These are phyloP conservation scores for Tachysurus fulvidraco DNA, from an alignment of 2,113 vertebrate genomes.

Conservation along the genomic window DNA sequence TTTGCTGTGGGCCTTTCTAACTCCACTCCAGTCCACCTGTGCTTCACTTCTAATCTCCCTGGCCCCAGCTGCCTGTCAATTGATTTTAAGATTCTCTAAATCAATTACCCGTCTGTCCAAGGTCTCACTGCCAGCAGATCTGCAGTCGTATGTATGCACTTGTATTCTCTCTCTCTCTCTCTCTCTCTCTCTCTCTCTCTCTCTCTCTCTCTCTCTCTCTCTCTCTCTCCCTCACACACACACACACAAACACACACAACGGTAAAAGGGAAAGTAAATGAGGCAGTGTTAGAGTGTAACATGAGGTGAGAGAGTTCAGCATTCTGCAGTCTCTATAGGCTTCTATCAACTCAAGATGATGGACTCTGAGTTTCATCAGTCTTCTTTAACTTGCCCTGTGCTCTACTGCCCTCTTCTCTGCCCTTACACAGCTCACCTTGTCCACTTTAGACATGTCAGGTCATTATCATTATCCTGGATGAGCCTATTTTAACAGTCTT, in stretches of 20 bases:
- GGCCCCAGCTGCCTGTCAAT: slow-evolving; percentile 78
- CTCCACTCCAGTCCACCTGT: slow-evolving; percentile 67
- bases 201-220: not conserved
- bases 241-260: slow-evolving; percentile 53
- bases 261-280: slow-evolving; percentile 47
- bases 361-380: slow-evolving; percentile 42
- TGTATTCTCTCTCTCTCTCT: not conserved
- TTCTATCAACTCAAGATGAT: slow-evolving; percentile 45
- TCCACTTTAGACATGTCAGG: slow-evolving; percentile 43
- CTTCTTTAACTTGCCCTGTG: slow-evolving; percentile 23
- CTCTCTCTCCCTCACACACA: slow-evolving; percentile 1
- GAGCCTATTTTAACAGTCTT: slow-evolving; percentile 8
- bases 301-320: slow-evolving; percentile 1
- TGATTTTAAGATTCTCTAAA: slow-evolving; percentile 82
- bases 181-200: slow-evolving; percentile 16
- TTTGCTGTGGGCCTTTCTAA: slow-evolving; percentile 73
- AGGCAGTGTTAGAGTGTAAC: slow-evolving; percentile 35
- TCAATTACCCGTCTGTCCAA: slow-evolving; percentile 79
- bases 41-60: slow-evolving; percentile 79
- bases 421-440: slow-evolving; percentile 25
- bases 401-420: slow-evolving; percentile 34
- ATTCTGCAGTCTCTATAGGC: slow-evolving; percentile 36
- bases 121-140: slow-evolving; percentile 70
- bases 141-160: slow-evolving; percentile 58
- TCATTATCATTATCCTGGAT: slow-evolving; percentile 52